Conservation (phyloP, 2,797 vertebrate genomes). For the Hephaestus fuliginosus region DNA sequence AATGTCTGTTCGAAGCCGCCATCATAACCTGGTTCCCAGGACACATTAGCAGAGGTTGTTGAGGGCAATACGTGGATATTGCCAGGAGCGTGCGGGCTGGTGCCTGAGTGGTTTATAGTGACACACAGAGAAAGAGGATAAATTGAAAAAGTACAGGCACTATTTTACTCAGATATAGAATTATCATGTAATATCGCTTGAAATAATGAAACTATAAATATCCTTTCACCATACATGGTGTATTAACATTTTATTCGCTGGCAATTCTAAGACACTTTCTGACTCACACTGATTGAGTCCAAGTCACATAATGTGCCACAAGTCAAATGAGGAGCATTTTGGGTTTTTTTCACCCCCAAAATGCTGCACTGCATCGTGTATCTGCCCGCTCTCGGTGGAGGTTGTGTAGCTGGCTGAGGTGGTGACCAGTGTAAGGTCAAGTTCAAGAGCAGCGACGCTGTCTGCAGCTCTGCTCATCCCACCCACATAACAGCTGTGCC, state of each 20-base stretch:
- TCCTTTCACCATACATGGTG: neutral
- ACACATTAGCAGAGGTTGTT: slow-evolving; percentile 97
- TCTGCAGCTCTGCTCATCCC: slow-evolving; percentile 55
- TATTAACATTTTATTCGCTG: neutral
- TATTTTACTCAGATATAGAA: slow-evolving; percentile 10
- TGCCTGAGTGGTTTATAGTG: slow-evolving; percentile 86
- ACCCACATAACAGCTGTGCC: slow-evolving; percentile 69
- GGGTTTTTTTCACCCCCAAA: slow-evolving; percentile 22
- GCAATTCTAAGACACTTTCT: neutral
- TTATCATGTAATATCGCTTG: slow-evolving; percentile 4
- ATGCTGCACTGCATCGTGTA: slow-evolving; percentile 17
- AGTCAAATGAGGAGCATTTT: slow-evolving; percentile 24
- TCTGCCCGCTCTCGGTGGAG: slow-evolving; percentile 18
- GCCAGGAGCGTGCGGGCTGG: slow-evolving; percentile 97
- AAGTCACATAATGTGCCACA: neutral
- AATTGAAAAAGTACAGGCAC: slow-evolving; percentile 20
- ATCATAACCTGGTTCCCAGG: slow-evolving; percentile 98
- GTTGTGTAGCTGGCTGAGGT: slow-evolving; percentile 42
- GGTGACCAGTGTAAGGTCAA: slow-evolving; percentile 57
- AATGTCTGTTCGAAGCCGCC: slow-evolving; percentile 99
- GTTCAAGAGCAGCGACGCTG: slow-evolving; percentile 49
- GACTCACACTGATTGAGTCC: neutral
- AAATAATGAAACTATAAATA: slow-evolving; percentile 8
- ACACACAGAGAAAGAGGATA: slow-evolving; percentile 43
- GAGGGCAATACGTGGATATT: slow-evolving; percentile 93